Percentiles rank a stretch among this genome's conserved stretches.
Conservation (phyloP, 2,888 invertebrate species). For the Sminthurinus aureus region DNA sequence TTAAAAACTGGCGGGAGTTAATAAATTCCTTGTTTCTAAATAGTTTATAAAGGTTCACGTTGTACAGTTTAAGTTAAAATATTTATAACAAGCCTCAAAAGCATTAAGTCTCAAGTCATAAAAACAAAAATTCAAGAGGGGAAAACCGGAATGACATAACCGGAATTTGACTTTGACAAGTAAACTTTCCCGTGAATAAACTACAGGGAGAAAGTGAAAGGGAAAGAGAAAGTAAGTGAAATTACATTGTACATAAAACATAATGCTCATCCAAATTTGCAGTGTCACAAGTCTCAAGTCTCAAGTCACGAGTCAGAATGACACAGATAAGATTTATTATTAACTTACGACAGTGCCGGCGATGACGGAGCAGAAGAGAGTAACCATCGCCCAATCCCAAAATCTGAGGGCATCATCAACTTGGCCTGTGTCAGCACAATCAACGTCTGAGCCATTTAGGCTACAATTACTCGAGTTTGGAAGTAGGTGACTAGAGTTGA, state of each 20-base stretch:
- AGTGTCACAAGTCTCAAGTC: not conserved
- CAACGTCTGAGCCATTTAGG: not conserved
- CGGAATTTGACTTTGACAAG: not conserved
- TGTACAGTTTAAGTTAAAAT: not conserved
- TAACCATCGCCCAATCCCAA: constrained; percentile 70
- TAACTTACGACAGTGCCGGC: constrained; percentile 70
- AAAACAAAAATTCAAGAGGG: not conserved
- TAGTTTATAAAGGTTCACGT: too few species aligned
- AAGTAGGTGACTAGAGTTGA: constrained; percentile 26
- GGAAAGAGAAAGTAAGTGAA: not conserved
- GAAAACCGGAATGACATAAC: not conserved
- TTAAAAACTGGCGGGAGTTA: too few species aligned
- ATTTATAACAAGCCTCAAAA: not conserved
- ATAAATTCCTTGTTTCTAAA: too few species aligned
- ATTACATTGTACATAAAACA: not conserved
- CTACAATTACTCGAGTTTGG: constrained; percentile 11
- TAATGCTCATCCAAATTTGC: not conserved
- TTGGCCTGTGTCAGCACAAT: too few species aligned
- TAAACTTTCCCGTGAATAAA: not conserved
- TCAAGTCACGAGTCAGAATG: not conserved
- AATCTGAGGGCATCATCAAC: constrained; percentile 51
- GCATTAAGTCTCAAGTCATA: not conserved
- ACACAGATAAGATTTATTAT: not conserved
- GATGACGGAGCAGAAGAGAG: constrained; percentile 73
- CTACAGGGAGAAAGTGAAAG: not conserved